Base-by-base conservation (phyloP, 2,888 invertebrate species). In the Acronicta alni region DNA sequence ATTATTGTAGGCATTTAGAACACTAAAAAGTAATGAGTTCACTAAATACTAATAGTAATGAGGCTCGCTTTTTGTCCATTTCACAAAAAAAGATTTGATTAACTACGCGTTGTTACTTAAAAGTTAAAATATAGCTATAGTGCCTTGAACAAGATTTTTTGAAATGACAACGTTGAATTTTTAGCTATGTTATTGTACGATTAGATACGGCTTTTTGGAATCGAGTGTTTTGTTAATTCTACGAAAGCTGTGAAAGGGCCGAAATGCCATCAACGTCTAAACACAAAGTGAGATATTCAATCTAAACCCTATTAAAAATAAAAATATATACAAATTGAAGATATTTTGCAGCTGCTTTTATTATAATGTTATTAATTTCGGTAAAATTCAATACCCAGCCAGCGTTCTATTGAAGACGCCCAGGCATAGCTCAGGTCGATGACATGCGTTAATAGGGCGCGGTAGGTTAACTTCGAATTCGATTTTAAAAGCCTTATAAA, bases 61-160 rank as follows among this genome's bases (percentile, higher is more conserved):
- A 20, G 20, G 20, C 20, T 20, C 20, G 3, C 5, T 1, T 9
- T 26, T 26, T 26, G 7, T 26, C 23, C 15, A 20, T 8, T 51
- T 15, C n/a, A 17, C 23, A 6, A 38, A 30, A 12, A 30, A 30
- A 26, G 9, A 9, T n/a, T n/a, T n/a, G 9, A 8, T 2, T 8
- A 26, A 9, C 5, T 9, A 26, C 8, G 7, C 26, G 26, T 5
- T 44, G 43, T 14, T 8, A 41, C 15, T 48, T 35, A 3, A 12
- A n/a, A 15, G 1, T 5, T 23, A 35, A 35, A 48, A 54, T 30
- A 18, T 44, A 41, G 38, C 20, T 44, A 30, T 42, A 49, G 32
- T 69, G 32, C 47, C 16, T 30, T 55, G 42, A 42, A 49, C 23
- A 18, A 66, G 55, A 66, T 68, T 45, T n/a, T 18, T 15, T 12